Evolutionary conservation across 1,140 invertebrate genomes (phyloP), one percentile per base, ranked within the genome.

Genomic region (Drosophila azteca): DNA sequence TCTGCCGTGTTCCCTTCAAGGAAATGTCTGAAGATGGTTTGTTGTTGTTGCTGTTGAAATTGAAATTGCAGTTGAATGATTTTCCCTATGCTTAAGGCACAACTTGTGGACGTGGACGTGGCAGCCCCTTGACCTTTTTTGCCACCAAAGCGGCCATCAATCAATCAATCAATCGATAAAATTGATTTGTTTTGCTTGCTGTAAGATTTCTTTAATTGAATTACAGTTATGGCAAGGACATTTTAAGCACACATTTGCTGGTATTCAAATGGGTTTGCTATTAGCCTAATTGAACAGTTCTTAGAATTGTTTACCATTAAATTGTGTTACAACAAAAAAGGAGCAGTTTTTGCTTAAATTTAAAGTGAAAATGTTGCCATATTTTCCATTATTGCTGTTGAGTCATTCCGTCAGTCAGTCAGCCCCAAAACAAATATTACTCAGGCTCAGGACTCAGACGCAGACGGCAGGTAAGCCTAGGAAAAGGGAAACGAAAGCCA

Each of bases 121-220:
- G 41, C 48, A 6, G 41, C 41, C 45, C 7, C 49, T 71, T 61
- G 57, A 61, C 48, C 68, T 71, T 71, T 29, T 50, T 20, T 20
- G 17, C 31, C 13, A 29, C 35, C 39, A 31, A 55, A 72, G 50
- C 41, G 61, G 48, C 69, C 64, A 31, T 31, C 31, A 39, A 39
- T 11, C 35, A 9, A 75, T 79, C 77, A 69, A 79, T 79, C 70
- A 80, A 80, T 74, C 45, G 15, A 79, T 79, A 79, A 59, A 63
- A 63, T 43, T 35, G 7, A 43, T 49, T 45, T 39, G 35, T 39
- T 39, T 3, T 39, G 35, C 35, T 39, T 39, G 35, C 11, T 39
- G 35, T 11, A 39, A 11, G 35, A 39, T 39, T 13, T 46, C 26
- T 54, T 61, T 26, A 69, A 79, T 74, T 74, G 53, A 68, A 20